Base-by-base conservation (phyloP, 2,797 vertebrate species). In the Enteromius anoplus region DNA sequence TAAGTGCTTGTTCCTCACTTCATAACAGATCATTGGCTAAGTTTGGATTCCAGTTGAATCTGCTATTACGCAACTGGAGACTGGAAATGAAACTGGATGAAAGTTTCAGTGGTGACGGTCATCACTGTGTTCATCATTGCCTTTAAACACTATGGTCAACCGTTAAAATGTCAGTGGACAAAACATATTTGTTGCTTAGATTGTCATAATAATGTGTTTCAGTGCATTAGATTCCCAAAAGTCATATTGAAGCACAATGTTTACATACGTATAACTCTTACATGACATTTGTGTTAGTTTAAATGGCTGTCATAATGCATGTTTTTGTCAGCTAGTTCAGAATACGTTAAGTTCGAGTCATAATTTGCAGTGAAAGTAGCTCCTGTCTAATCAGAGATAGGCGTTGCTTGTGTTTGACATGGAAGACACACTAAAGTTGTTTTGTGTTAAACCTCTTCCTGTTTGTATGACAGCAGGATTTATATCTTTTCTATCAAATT, bases 401-500 rank as follows among this genome's bases (percentile, higher is more conserved):
- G 89, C 90, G 64, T 71, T 65, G 81, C 55, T 40, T 21, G 45
- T 58, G 23, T 60, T n/a, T 75, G 47, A 55, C 58, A 66, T 71
- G 34, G 55, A 72, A 51, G 34, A 45, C 47, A 70, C 6, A 40
- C 3, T 23, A 77, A 65, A 32, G 66, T 68, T 66, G 88, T 89
- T 86, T 75, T 90, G 87, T 85, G 70, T 84, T 86, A 47, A 72
- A 81, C 37, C 78, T 83, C 90, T 92, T 94, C 93, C 93, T 94
- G 92, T 93, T 94, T 95, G 80, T 88, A 69, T 84, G 88, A 86
- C 77, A 83, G 83, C 2, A 34, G 9, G 47, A 65, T 80, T 85
- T 84, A 75, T 93, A 91, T 92, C 90, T 80, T 80, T 80, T 5
- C 85, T 84, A 92, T 90, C 89, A 49, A 34, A 83, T 88, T 88